A percentile compares a stretch with the other conserved stretches of the same genome.
phyloP scores from a whole-genome alignment of 2,113 vertebrate genomes.

The Patagioenas fasciata region DNA sequence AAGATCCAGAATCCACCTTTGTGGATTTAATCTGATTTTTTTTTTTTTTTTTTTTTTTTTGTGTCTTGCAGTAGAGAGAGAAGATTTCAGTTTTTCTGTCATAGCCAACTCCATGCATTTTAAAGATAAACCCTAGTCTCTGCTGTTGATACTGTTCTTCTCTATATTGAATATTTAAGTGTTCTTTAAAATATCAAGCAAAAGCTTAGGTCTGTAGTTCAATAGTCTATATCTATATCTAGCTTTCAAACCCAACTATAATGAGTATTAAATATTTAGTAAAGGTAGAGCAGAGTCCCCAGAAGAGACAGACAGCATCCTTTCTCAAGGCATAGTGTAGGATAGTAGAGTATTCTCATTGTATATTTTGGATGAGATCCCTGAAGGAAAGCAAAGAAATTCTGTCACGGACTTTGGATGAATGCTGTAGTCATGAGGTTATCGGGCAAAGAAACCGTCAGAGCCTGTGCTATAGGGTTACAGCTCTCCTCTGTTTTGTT shows the following conservation, averaged over 20 bases:
- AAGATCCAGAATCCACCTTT: background rate
- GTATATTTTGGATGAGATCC: background rate
- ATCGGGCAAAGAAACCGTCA: background rate
- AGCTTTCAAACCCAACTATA: background rate
- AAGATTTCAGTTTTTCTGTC: background rate
- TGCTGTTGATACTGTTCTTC: background rate
- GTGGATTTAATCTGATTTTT: background rate
- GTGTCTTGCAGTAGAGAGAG: background rate
- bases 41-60: background rate
- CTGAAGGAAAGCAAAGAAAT: background rate
- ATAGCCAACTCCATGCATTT: background rate
- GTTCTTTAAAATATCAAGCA: background rate
- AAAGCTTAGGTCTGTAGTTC: background rate
- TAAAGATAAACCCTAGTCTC: background rate
- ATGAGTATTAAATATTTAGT: background rate
- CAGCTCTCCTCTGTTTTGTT: background rate
- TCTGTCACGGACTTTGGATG: background rate
- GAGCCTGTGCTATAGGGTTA: background rate
- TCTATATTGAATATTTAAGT: background rate
- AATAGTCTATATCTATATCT: background rate
- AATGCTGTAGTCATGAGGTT: background rate
- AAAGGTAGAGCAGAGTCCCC: background rate
- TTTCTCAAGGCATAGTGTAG: background rate
- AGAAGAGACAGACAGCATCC: background rate
- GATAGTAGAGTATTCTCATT: background rate